These are phyloP conservation scores for Rotaria magnacalcarata DNA, from an alignment of 2,888 invertebrate genomes.

Conservation along the genomic window DNA sequence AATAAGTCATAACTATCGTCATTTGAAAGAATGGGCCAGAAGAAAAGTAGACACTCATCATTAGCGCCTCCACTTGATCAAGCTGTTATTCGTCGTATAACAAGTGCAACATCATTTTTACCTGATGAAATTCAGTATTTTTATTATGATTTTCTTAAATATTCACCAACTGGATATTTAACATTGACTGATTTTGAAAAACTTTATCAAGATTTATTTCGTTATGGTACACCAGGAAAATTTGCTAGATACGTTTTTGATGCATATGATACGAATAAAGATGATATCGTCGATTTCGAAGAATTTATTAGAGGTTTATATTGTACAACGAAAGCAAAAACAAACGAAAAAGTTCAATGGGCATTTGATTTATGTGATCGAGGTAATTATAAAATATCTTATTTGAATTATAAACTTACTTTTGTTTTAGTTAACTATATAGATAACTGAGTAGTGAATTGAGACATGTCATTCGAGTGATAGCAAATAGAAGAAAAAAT, in stretches of 20 bases:
- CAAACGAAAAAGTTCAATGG: slow-evolving; percentile 7
- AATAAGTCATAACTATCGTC: neutral
- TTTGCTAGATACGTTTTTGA: neutral
- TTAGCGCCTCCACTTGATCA: neutral
- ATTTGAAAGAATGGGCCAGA: neutral
- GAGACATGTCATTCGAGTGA: too few relatives aligned
- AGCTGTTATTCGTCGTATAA: neutral
- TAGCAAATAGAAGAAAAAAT: too few relatives aligned
- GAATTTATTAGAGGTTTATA: slow-evolving; percentile 24
- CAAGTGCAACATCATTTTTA: neutral
- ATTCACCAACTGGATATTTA: neutral
- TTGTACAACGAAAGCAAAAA: neutral
- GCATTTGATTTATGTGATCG: slow-evolving; percentile 23
- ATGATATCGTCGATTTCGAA: neutral
- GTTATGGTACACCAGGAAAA: neutral
- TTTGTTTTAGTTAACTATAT: too few relatives aligned
- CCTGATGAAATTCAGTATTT: slow-evolving; percentile 32
- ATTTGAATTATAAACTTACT: too few relatives aligned
- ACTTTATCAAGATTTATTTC: slow-evolving; percentile 1
- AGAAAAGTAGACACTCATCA: neutral
- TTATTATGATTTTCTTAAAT: slow-evolving; percentile 33
- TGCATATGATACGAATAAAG: slow-evolving; percentile 1
- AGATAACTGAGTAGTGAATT: too few relatives aligned
- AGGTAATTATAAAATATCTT: neutral
- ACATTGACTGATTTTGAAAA: slow-evolving; percentile 19